These are phyloP conservation scores for Standfussiana lucernea DNA, from an alignment of 2,888 invertebrate species.

Conservation along the genomic window DNA sequence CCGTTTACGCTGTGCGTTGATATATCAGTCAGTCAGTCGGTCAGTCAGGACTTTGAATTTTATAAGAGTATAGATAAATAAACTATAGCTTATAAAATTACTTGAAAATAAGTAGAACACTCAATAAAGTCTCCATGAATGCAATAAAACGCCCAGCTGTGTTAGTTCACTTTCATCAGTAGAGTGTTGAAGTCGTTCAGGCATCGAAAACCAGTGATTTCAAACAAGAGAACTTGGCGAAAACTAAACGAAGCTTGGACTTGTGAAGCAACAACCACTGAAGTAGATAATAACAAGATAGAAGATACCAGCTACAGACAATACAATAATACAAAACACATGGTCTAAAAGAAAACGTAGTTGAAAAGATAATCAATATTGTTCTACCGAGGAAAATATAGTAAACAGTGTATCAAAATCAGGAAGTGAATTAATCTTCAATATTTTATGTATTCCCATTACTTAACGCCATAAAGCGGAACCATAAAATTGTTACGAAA, in stretches of 20 bases:
- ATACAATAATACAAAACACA: neutral
- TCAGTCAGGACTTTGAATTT: too few species aligned
- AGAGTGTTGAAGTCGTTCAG: conserved; percentile 1
- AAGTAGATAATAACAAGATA: neutral
- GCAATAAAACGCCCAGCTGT: neutral
- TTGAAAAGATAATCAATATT: conserved; percentile 21
- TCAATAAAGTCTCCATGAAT: neutral
- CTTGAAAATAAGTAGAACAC: neutral
- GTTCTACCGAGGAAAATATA: conserved; percentile 7
- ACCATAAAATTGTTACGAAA: conserved; percentile 57
- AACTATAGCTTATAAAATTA: neutral
- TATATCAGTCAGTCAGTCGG: too few species aligned
- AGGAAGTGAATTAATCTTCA: conserved; percentile 30
- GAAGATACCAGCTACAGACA: neutral
- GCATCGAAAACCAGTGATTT: neutral
- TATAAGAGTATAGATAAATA: too few species aligned
- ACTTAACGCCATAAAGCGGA: conserved; percentile 60
- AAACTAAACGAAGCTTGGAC: neutral
- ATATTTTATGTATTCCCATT: conserved; percentile 61
- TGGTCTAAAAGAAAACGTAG: neutral
- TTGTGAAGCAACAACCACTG: neutral
- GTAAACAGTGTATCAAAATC: conserved; percentile 30
- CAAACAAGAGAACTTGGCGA: neutral
- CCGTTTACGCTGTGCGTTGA: too few species aligned
- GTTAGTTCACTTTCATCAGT: conserved; percentile 18